Evolutionary conservation across 2,888 invertebrate genomes (phyloP).

Genomic region (Danaus chrysippus): DNA sequence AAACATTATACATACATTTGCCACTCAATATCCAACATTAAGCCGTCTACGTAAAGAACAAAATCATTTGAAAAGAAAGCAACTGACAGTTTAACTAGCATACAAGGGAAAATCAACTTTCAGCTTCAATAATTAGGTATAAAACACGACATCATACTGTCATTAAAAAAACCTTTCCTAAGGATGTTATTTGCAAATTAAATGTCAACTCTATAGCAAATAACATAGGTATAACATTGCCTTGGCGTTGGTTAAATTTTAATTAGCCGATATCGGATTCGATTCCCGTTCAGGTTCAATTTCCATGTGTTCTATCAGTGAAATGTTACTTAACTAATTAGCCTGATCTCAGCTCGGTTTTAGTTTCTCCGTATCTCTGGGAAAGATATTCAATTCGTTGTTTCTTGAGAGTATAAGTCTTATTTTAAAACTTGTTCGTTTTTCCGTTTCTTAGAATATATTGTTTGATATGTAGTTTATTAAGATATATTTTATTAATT

Average conservation of each 20-base stretch:
- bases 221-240: neutral
- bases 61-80: neutral
- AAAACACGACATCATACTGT: neutral
- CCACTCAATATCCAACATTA: conserved; percentile 8
- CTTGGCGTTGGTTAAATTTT: conserved; percentile 22
- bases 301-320: conserved; percentile 33
- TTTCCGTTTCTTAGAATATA: neutral
- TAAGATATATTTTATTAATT: conserved; percentile 4
- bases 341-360: conserved; percentile 14
- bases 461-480: neutral
- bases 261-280: conserved; percentile 41
- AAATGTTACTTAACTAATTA: conserved; percentile 33
- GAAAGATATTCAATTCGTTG: neutral
- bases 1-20: neutral
- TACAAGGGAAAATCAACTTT: neutral
- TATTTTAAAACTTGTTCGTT: neutral
- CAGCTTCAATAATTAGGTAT: neutral
- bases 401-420: neutral
- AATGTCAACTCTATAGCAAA: neutral
- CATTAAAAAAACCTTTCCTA: neutral
- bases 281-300: conserved; percentile 33
- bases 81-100: neutral
- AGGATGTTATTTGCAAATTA: neutral
- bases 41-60: neutral
- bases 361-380: neutral